Evolutionary conservation across 2,113 vertebrate genomes (phyloP), one percentile per base, ranked within the genome.

Genomic region (Sinocyclocheilus grahami): DNA sequence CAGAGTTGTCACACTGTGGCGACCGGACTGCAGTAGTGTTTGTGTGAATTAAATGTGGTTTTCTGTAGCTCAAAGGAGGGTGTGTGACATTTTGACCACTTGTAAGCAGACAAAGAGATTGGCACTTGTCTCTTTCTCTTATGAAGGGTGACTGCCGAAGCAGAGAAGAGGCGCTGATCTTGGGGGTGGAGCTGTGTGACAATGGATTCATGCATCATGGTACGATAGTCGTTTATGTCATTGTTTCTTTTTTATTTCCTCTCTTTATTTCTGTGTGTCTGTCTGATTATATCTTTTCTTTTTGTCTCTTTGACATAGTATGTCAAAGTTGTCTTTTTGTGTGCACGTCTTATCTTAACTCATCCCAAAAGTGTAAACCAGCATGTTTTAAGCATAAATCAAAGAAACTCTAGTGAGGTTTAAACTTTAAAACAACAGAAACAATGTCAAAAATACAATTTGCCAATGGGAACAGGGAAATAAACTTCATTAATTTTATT

Each of bases 131-230:
- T 39, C 63, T 86, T 69, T 74, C 1, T 84, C 53, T 83, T 90
- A n/a, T 91, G 4, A 92, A 99, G 98, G 98, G 97, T 2, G 98
- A 99, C 92, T 99, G 97, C 92, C 95, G 96, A 77, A 97, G 96
- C 0, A 96, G 98, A 89, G 98, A 99, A 90, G 98, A 99, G 88
- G 97, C 98, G 0, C 94, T 99, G 95, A 98, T 99, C 93, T 94
- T 99, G 83, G 97, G 97, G 46, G 94, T 97, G 78, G 97, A 97
- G 92, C 96, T 99, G 84, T 99, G 98, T 89, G 97, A 99, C 94
- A 99, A 98, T 79, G 98, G 98, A 85, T 99, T 99, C 94, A 99
- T 99, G 98, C 98, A 99, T 91, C 98, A 99, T 39, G 98, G 98
- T 99, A 96, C 83, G 91, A 80, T 11, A 83, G 75, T 16, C 53